Conservation (phyloP, 2,113 vertebrate genomes). For the Cebus imitator region DNA sequence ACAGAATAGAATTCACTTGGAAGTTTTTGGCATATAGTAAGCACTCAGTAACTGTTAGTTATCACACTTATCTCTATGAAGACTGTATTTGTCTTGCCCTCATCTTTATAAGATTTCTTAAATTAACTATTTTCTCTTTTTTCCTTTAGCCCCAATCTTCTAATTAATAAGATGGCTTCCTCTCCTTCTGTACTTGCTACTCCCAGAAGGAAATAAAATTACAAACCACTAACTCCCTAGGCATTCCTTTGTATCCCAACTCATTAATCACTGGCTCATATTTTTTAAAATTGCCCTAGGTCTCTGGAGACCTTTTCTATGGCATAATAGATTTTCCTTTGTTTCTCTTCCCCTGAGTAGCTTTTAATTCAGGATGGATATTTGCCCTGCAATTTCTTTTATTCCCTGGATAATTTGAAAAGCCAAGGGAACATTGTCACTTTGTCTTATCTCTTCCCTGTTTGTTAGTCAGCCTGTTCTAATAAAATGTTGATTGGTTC, state of each 20-base stretch:
- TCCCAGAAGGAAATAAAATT: conserved; percentile 57
- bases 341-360: conserved; percentile 12
- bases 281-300: neutral
- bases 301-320: conserved; percentile 13
- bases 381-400: neutral
- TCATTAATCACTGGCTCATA: conserved; percentile 45
- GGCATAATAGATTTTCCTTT: conserved; percentile 41
- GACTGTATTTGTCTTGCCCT: neutral
- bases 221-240: conserved; percentile 33
- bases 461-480: conserved; percentile 3
- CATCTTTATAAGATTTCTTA: neutral
- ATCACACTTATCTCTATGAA: neutral
- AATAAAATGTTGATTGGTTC: neutral
- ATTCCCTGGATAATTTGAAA: conserved; percentile 11
- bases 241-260: conserved; percentile 3
- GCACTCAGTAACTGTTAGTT: neutral
- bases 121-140: neutral
- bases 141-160: neutral
- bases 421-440: neutral
- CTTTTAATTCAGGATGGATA: conserved; percentile 11
- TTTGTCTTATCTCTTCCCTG: neutral
- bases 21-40: neutral
- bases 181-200: neutral
- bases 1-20: neutral
- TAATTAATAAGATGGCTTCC: conserved; percentile 1